Evolutionary conservation across 2,113 vertebrate genomes (phyloP).

Genomic region (Pangasianodon hypophthalmus): DNA sequence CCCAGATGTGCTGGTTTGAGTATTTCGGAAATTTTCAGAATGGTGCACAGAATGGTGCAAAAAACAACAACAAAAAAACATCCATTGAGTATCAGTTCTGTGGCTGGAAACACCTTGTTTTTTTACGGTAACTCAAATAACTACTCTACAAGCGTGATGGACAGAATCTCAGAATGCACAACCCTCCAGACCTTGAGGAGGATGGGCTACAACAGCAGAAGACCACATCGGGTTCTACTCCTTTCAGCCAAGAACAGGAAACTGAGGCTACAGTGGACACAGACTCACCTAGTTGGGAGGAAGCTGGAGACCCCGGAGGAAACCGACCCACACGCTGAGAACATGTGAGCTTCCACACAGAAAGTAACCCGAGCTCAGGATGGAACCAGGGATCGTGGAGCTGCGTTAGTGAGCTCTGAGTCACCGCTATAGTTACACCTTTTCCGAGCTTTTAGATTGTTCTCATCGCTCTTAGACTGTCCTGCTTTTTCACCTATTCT

Average conservation of each 20-base stretch:
- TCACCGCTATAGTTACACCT: not conserved
- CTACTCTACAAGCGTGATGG: not conserved
- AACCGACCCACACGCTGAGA: not conserved
- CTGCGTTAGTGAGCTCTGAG: not conserved
- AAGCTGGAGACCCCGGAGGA: not conserved
- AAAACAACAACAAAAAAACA: not conserved
- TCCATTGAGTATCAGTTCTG: not conserved
- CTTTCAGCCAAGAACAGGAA: not conserved
- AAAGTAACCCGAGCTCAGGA: not conserved
- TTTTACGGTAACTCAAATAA: not conserved
- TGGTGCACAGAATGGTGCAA: not conserved
- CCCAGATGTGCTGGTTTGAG: not conserved
- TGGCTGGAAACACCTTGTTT: not conserved
- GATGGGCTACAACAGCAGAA: not conserved
- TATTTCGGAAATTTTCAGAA: not conserved
- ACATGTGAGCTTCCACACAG: not conserved
- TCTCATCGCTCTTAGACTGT: not conserved
- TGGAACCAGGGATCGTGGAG: not conserved
- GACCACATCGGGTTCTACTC: not conserved
- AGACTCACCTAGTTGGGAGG: not conserved
- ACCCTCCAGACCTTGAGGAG: not conserved
- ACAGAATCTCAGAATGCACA: not conserved
- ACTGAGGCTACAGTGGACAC: not conserved
- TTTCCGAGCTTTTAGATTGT: not conserved
- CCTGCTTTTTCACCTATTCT: not conserved